phyloP scores from a whole-genome alignment of 2,888 invertebrate species.

The Ernsta delagoae region DNA sequence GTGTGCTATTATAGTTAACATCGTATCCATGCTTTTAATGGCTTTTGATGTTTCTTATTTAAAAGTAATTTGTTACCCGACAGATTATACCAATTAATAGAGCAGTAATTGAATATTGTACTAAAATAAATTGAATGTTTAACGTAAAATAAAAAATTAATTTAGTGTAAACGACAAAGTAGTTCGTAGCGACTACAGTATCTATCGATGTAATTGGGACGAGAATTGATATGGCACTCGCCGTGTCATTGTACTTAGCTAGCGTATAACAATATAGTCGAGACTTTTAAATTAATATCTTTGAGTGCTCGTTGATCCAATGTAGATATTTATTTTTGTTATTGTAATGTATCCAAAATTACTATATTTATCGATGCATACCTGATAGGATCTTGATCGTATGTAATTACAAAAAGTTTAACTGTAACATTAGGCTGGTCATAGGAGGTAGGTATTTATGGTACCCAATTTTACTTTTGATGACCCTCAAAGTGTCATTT shows the following conservation, averaged over 20 bases:
- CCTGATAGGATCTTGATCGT: conserved; percentile 61
- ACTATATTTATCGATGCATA: conserved; percentile 72
- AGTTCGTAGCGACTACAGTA: conserved; percentile 47
- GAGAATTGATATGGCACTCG: conserved; percentile 46
- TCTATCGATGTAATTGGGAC: conserved; percentile 36
- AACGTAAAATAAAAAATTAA: conserved; percentile 46
- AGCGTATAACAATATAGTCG: conserved; percentile 76
- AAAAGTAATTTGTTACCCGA: conserved; percentile 61
- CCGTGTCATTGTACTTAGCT: conserved; percentile 79
- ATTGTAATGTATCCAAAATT: conserved; percentile 80
- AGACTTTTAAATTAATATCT: conserved; percentile 70
- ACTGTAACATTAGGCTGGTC: conserved; percentile 44
- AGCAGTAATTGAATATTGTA: conserved; percentile 47
- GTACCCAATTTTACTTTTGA: conserved; percentile 48
- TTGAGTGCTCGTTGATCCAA: conserved; percentile 80
- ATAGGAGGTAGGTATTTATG: conserved; percentile 10
- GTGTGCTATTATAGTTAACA: conserved; percentile 47
- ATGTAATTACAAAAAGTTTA: conserved; percentile 36
- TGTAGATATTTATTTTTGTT: conserved; percentile 85
- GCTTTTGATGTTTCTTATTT: conserved; percentile 69
- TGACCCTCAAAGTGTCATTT: conserved; percentile 70
- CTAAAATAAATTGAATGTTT: conserved; percentile 56
- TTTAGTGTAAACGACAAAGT: conserved; percentile 47
- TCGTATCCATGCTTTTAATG: conserved; percentile 53
- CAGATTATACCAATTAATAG: conserved; percentile 55